A percentile compares a stretch with the other conserved stretches of the same genome.
Conservation (phyloP, 2,797 vertebrate species). For the Novumbra hubbsi region DNA sequence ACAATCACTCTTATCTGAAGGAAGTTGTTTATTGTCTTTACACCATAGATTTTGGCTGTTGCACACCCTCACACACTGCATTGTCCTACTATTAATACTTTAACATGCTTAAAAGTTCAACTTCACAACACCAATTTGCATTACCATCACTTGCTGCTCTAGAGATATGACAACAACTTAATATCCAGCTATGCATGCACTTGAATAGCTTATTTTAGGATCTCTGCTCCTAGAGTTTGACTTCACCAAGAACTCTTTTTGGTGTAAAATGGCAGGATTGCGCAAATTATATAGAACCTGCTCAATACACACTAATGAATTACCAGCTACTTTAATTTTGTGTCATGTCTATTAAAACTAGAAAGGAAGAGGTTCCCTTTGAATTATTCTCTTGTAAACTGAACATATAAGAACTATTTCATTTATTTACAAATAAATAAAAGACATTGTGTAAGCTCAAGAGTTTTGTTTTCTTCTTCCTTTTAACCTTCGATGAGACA, state of each 20-base stretch:
- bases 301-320: conserved; percentile 40
- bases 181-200: conserved; percentile 52
- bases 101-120: conserved; percentile 48
- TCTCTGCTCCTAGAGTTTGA: conserved; percentile 51
- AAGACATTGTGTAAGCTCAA: not conserved
- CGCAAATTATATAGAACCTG: conserved; percentile 59
- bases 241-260: conserved; percentile 51
- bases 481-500: not conserved
- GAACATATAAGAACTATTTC: not conserved
- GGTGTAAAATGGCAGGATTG: conserved; percentile 56
- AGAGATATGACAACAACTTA: conserved; percentile 53
- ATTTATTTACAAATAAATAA: not conserved
- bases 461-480: not conserved
- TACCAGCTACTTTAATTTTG: not conserved
- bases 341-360: not conserved
- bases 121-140: conserved; percentile 50
- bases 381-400: not conserved
- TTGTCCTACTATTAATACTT: conserved; percentile 40
- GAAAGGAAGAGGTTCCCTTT: not conserved
- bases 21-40: not conserved
- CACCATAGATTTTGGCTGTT: conserved; percentile 18
- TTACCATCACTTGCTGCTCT: conserved; percentile 38
- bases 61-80: not conserved
- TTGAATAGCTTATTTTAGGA: conserved; percentile 57
- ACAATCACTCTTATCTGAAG: conserved; percentile 3